Base-by-base conservation (phyloP, 2,888 invertebrate species). In the Caenorhabditis macrosperma region DNA sequence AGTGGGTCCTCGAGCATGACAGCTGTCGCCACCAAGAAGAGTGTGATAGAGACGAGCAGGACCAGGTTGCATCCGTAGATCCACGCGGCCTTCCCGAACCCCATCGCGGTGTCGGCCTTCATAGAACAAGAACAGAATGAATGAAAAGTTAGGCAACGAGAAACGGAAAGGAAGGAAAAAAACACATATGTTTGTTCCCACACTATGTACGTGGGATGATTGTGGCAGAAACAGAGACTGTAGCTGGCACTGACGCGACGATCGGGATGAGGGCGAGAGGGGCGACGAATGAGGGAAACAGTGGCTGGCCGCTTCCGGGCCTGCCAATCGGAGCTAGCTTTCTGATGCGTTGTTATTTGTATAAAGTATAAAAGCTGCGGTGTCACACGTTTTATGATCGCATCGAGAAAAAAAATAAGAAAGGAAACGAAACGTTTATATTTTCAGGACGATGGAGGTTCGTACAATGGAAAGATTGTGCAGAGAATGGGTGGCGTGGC, bases 401-500 rank as follows among this genome's bases (percentile, higher is more conserved):
- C 26, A 46, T 66, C 59, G 52, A n/a, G n/a, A n/a, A n/a, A 46
- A 72, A 60, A 71, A 57, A 44, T 26, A 30, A 38, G 41, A 22
- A 12, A 64, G 33, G 38, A 72, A 28, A 48, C 46, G 35, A 26
- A 57, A 50, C 15, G 24, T 48, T 60, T 46, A 54, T 20, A 38
- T 26, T 74, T 93, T 46, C 92, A 95, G 94, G 89, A 94, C 63
- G 94, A 96, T 89, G 96, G 95, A 30, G 93, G 94, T 78, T 95
- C 95, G 0, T 94, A 95, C 90, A 91, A 92, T 0, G 94, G 94
- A 26, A 91, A 91, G 74, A 93, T 94, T 35, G 92, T 93, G 54
- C 93, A 93, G 87, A 93, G 88, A 71, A 94, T 93, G 7, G 97
- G 97, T 12, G 98, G 98, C 15, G 98, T 98, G 0, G 97, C 94